Conservation (phyloP, 2,113 vertebrate genomes). For the Tursiops truncatus region DNA sequence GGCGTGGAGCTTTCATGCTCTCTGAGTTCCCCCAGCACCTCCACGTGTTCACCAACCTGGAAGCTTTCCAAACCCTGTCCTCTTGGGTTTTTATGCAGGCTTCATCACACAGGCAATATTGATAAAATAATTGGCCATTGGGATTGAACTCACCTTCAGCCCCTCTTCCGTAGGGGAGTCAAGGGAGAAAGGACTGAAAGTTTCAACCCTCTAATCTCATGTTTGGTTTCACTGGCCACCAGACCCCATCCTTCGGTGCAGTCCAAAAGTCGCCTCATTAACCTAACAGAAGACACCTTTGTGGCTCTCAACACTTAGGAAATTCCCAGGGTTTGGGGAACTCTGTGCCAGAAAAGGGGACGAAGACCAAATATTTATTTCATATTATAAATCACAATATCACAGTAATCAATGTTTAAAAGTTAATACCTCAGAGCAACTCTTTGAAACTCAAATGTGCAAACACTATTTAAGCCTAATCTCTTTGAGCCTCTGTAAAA, state of each 20-base stretch:
- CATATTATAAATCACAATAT: background rate
- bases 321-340: too few relatives aligned
- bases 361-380: background rate
- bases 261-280: background rate
- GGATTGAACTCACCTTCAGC: background rate
- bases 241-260: background rate
- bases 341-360: background rate
- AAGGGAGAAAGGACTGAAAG: background rate
- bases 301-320: background rate
- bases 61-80: background rate
- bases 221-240: background rate
- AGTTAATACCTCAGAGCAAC: background rate
- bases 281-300: background rate
- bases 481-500: background rate
- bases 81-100: background rate
- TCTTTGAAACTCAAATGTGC: background rate
- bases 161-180: background rate
- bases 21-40: background rate
- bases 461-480: background rate
- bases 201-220: background rate
- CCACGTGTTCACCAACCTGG: fast-evolving
- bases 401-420: background rate
- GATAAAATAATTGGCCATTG: background rate
- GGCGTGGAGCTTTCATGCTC: background rate
- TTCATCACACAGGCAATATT: background rate